Base-by-base conservation (phyloP, 1,140 invertebrate species). In the Drosophila sp. region DNA sequence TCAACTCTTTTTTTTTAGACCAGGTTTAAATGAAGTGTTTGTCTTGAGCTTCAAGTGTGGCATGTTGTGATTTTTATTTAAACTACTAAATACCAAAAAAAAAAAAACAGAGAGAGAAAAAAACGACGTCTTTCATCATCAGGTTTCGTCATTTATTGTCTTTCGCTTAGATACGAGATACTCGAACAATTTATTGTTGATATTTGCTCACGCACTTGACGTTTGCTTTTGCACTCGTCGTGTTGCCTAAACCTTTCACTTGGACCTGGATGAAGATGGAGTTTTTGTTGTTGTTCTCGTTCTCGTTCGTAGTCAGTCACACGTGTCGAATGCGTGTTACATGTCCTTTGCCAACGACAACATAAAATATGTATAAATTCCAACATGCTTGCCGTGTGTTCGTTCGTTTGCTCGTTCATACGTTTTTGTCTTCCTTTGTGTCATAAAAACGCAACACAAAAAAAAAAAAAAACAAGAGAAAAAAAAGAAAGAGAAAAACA, bases 331-430 rank as follows among this genome's bases (percentile, higher is more conserved):
- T 89, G 84, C 84, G 84, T 78, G 84, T 84, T 87, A 74, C 76
- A 80, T 84, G 79, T 62, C 71, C 66, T 58, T 68, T 70, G 58
- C 62, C 77, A 71, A 82, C 44, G 44, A 50, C 44, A 89, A 83
- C 80, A 84, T 89, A 89, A 89, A 89, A 89, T 75, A 89, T 89
- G 85, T 80, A 84, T 90, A 89, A 89, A 89, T 89, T 89, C 77
- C 83, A 60, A 65, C 83, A 83, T 86, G 77, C 80, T 77, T 74
- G 55, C 60, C 30, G 50, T 77, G 60, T 60, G 67, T 66, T 71
- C 35, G 35, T 38, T 62, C 30, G 57, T 44, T 64, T 25, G 35
- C 66, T 17, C 33, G 33, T 1, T 50, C 44, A 5, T 50, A 27
- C 44, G 23, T 50, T 25, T 41, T 58, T 63, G 44, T 72, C 58